Base-by-base conservation (phyloP, 2,113 vertebrate genomes). In the Clarias batrachus region DNA sequence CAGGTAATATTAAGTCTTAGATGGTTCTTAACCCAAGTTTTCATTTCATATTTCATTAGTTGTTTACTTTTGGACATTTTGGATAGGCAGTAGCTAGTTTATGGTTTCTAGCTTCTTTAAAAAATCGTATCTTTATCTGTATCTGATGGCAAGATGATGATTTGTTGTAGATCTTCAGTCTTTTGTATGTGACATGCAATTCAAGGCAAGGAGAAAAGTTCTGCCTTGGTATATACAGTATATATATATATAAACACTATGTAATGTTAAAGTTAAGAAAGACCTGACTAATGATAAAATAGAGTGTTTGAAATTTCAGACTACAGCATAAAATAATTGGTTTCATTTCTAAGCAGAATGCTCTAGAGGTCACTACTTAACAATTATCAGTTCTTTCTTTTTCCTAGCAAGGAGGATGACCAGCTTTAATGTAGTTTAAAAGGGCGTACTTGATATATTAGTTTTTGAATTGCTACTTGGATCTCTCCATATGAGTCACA, bases 341-440 rank as follows among this genome's bases (percentile, higher is more conserved):
- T 3, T 85, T 79, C 68, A 79, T 85, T 27, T 57, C 52, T n/a
- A 52, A 68, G 59, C n/a, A 78, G 48, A 73, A 21, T 79, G n/a
- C 41, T 66, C 48, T 79, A 57, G 84, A 85, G 62, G 84, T 85
- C 41, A 85, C 65, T 57, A 30, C 54, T 37, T 48, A 48, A 74
- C 56, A 74, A 41, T 84, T 59, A 60, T 84, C 82, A 60, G 68
- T 37, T 23, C 14, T 25, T 68, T 19, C 48, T 68, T 78, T 48
- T 85, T 86, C 12, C 14, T 11, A 66, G 17, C 52, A 63, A n/a
- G 56, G 74, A 52, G 25, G 52, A 56, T 7, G 77, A 30, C 7
- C 27, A 27, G 65, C 63, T 57, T 63, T 77, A 88, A 68, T 88
- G 60, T 19, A 17, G 27, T 62, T 71, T 76, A 84, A 81, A 85